Evolutionary conservation across 2,113 vertebrate species (phyloP), one percentile per base, ranked within the genome.

Genomic region (Antennarius striatus): DNA sequence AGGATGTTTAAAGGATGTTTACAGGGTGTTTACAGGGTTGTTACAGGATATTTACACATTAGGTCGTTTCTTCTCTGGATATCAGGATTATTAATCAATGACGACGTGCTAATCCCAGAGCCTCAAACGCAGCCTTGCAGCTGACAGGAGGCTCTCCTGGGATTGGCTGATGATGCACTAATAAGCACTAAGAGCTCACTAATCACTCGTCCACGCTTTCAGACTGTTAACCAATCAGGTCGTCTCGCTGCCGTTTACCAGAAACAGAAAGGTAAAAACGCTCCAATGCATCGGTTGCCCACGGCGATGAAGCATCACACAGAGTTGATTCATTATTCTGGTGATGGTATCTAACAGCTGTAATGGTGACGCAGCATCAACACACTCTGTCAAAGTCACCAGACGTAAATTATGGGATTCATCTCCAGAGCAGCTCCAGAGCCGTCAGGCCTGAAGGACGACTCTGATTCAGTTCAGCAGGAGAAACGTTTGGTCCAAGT

Each of bases 171-270:
- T 92, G 91, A 92, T 90, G 89, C 89, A 79, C 88, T 93, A 91
- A 93, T 93, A 91, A 89, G 89, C 85, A 90, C 91, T 92, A 91
- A 92, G 89, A 92, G 84, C 86, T 86, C 90, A 89, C 89, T 92
- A 93, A 93, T 92, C 90, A 92, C 91, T 90, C 81, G 87, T 87
- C 87, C 82, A 83, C 89, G 90, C 88, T 88, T 90, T 92, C 88
- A 88, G 89, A 91, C 90, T 84, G 92, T 92, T 91, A 92, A 93
- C 79, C 85, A 71, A 83, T 80, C 63, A 71, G 78, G 83, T 73
- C 84, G 46, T 80, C 79, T 83, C 70, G 46, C 86, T 75, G 74
- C 60, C 68, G 84, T 86, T 88, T 85, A 80, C 83, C 77, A 80
- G 71, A 70, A 73, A 76, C 57, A 75, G 82, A 87, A 82, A 89